These are phyloP conservation scores for Ptiloglossa arizonensis DNA, from an alignment of 1,140 invertebrate species.

Conservation along the genomic window DNA sequence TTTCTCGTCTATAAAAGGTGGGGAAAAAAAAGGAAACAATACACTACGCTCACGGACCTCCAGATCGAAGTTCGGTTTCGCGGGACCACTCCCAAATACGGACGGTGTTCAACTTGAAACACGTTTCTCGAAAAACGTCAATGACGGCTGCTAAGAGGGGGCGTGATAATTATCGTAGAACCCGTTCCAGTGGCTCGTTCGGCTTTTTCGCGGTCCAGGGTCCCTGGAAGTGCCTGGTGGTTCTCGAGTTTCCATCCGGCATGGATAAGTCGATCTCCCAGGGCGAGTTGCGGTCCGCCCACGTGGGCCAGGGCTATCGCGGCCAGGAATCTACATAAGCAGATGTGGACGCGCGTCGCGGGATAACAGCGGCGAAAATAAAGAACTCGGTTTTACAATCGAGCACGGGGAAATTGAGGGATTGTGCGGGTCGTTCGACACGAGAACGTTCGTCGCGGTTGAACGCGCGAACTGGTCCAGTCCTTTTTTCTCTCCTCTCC, in stretches of 20 bases:
- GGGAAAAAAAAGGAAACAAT: no score
- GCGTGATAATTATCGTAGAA: not conserved
- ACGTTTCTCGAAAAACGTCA: no score
- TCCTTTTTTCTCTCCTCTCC: not conserved
- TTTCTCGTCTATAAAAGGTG: no score
- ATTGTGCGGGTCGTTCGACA: slow-evolving; percentile 33
- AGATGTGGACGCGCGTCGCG: slow-evolving; percentile 44
- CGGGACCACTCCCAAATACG: no score
- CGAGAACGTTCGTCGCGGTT: not conserved
- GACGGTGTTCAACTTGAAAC: no score
- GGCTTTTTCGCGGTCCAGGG: not conserved
- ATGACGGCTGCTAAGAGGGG: no score
- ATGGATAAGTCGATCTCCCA: slow-evolving; percentile 38
- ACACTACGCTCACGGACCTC: no score
- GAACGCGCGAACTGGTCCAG: not conserved
- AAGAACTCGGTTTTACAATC: slow-evolving; percentile 36
- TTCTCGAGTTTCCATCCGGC: slow-evolving; percentile 52
- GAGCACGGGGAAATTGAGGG: slow-evolving; percentile 29
- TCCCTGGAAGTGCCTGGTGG: slow-evolving; percentile 16
- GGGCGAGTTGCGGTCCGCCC: slow-evolving; percentile 45
- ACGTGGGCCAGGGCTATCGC: slow-evolving; percentile 40
- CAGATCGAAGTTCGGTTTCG: no score
- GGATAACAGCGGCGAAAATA: slow-evolving; percentile 35
- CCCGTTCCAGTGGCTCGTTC: not conserved
- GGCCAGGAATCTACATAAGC: slow-evolving; percentile 42